Conservation (phyloP, 2,113 vertebrate genomes). For the Anarrhichthys ocellatus region DNA sequence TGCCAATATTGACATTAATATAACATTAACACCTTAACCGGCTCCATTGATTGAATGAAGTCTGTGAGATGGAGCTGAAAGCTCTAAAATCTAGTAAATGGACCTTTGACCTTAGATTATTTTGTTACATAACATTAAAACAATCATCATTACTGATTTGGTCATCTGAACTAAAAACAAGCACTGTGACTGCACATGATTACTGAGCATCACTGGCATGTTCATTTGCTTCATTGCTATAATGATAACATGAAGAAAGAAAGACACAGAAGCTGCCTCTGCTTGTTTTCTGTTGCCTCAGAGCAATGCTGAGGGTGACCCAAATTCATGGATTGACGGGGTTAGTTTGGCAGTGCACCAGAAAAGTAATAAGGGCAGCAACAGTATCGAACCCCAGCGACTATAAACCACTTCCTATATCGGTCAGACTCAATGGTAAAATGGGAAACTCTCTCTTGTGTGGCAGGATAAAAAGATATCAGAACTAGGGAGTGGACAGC, state of each 20-base stretch:
- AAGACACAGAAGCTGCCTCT: slow-evolving; percentile 25
- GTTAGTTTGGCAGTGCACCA: slow-evolving; percentile 71
- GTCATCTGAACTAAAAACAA: slow-evolving; percentile 1
- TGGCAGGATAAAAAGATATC: slow-evolving; percentile 47
- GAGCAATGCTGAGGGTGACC: slow-evolving; percentile 67
- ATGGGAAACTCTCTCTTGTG: slow-evolving; percentile 51
- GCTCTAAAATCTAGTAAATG: slow-evolving; percentile 9
- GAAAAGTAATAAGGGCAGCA: slow-evolving; percentile 77
- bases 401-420: slow-evolving; percentile 68
- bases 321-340: slow-evolving; percentile 71
- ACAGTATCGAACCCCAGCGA: slow-evolving; percentile 65
- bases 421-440: slow-evolving; percentile 52
- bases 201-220: neutral
- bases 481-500: slow-evolving; percentile 57
- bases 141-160: slow-evolving; percentile 2
- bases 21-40: neutral
- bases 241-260: slow-evolving; percentile 24
- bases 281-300: slow-evolving; percentile 40
- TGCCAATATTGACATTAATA: neutral
- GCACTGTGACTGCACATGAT: neutral
- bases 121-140: slow-evolving; percentile 1
- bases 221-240: slow-evolving; percentile 21
- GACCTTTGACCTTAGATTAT: neutral
- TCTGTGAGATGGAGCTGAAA: neutral
- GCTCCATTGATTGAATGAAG: neutral